Evolutionary conservation across 92 coral and sea anemone species (phyloP).

Genomic region (Actinernus sp.): DNA sequence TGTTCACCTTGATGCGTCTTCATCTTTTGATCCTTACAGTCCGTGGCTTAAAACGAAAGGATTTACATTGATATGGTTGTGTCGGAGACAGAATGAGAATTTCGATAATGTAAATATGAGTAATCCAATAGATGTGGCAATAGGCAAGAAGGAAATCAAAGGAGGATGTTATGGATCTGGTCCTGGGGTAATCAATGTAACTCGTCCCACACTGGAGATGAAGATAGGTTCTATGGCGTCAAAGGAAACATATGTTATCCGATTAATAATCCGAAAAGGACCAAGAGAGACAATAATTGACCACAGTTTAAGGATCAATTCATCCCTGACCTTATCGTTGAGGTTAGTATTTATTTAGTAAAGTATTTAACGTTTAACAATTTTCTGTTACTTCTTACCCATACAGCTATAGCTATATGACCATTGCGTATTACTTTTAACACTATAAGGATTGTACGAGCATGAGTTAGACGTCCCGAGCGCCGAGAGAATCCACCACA

Average conservation of each 20-base stretch:
- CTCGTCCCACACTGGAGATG: constrained; percentile 39
- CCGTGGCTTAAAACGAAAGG: constrained; percentile 22
- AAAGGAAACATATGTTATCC: constrained; percentile 53
- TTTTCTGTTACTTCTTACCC: no score
- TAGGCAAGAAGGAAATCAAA: constrained; percentile 39
- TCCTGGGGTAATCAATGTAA: constrained; percentile 64
- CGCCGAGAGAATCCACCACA: no score
- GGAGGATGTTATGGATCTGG: constrained; percentile 93
- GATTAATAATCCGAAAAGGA: constrained; percentile 52
- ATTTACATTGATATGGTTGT: constrained; percentile 67
- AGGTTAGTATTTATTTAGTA: constrained; percentile 38
- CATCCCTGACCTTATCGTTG: constrained; percentile 64
- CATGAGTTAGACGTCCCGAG: no score
- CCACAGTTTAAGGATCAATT: constrained; percentile 55
- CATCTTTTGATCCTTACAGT: constrained; percentile 72
- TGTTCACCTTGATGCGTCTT: constrained; percentile 49
- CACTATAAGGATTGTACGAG: no score
- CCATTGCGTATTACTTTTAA: no score
- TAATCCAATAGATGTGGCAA: constrained; percentile 50
- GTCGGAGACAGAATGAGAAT: constrained; percentile 66
- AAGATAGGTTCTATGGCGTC: constrained; percentile 36
- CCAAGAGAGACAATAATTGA: constrained; percentile 41
- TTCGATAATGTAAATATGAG: constrained; percentile 50
- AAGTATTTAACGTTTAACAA: no score
- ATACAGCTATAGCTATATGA: no score